Conservation (phyloP, 37 sponge, comb jelly and placozoan genomes). For the Ianthella basta region DNA sequence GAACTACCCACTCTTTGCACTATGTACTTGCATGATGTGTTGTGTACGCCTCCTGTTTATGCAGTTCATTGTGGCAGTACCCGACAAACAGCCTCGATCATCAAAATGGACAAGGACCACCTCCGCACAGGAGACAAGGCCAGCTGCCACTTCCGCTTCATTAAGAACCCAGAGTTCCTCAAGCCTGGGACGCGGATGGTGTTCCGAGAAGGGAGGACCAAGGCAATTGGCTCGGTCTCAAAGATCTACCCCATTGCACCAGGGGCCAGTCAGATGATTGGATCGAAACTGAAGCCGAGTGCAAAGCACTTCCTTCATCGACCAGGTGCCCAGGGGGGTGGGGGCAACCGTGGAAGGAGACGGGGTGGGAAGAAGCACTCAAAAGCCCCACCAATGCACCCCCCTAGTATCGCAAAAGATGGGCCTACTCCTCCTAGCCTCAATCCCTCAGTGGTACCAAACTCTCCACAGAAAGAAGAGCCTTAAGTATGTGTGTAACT, state of each 20-base stretch:
- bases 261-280: not conserved
- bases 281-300: not conserved
- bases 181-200: slow-evolving; percentile 85
- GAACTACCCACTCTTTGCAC: too few species aligned
- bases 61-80: slow-evolving; percentile 76
- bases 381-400: too few species aligned
- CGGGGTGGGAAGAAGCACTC: slow-evolving; percentile 30
- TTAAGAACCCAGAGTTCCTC: slow-evolving; percentile 96
- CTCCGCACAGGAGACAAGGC: slow-evolving; percentile 98
- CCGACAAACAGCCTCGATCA: slow-evolving; percentile 97
- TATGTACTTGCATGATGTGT: too few species aligned
- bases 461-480: too few species aligned
- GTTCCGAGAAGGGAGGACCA: slow-evolving; percentile 97
- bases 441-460: too few species aligned
- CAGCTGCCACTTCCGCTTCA: slow-evolving; percentile 88
- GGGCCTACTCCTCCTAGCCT: too few species aligned
- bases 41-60: too few species aligned
- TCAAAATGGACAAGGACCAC: slow-evolving; percentile 90
- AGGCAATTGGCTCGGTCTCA: slow-evolving; percentile 93
- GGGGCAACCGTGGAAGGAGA: not conserved
- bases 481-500: too few species aligned
- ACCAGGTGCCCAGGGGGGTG: not conserved
- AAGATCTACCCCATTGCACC: slow-evolving; percentile 68
- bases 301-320: not conserved
- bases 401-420: too few species aligned